Base-by-base conservation (phyloP, 2,113 vertebrate species). In the Rhea americana region DNA sequence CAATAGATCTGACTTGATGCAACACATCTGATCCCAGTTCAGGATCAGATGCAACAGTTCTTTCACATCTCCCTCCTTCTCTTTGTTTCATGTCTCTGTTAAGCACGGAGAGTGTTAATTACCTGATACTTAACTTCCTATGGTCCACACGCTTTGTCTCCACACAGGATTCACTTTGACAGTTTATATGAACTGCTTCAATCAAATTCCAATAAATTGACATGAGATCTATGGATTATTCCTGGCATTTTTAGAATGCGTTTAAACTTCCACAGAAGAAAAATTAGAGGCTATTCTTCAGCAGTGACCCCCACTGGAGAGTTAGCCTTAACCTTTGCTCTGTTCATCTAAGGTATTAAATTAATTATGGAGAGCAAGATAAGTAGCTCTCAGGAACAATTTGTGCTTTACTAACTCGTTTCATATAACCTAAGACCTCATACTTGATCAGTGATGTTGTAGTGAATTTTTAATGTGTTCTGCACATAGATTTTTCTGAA, bases 321-420 rank as follows among this genome's bases (percentile, higher is more conserved):
- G 50, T 58, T 79, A 96, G 74, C 21, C 75, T 93, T 93, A 89
- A 95, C 86, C 89, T 92, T 96, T 93, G 85, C 85, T 87, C 92
- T 91, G 59, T 35, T 94, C 66, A 91, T 91, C 94, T 71, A 94
- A 84, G 77, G 78, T 82, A 92, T 93, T 96, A 93, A 94, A 94
- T 93, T 96, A 94, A 96, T 96, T 94, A 94, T 39, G 47, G 88
- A 90, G 85, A 94, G 84, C 68, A 90, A 96, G 90, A 88, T 93
- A 96, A 96, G 85, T 83, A 93, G 83, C 71, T 95, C 94, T 95
- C 88, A 94, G 91, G 90, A 95, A 88, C 82, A 93, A 82, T 91
- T 90, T 87, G 37, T 84, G 76, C 82, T 85, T 92, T 83, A 91
- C 81, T 83, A 91, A 81, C 89, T 94, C 56, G 65, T 84, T 93